These are phyloP conservation scores for Pseudolaguvia tuberculata DNA, from an alignment of 2,113 vertebrate genomes.

Conservation along the genomic window DNA sequence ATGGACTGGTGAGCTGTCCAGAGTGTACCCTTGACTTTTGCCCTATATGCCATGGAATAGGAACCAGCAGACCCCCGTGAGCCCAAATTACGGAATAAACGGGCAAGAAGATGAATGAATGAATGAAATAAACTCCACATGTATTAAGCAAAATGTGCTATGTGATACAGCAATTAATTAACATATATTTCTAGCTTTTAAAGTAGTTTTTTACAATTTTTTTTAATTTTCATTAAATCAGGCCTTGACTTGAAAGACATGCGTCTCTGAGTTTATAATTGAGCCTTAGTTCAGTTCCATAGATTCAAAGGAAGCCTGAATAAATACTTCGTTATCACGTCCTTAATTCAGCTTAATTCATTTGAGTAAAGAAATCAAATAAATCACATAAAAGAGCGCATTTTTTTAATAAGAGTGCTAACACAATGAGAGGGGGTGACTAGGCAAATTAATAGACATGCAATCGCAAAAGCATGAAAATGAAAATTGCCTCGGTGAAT, in stretches of 20 bases:
- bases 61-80: no score
- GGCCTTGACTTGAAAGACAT: conserved; percentile 6
- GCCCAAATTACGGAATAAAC: no score
- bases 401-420: conserved; percentile 32
- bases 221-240: conserved; percentile 1
- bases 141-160: conserved; percentile 58
- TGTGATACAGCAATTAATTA: conserved; percentile 52
- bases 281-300: conserved; percentile 34
- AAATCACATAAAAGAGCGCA: conserved; percentile 19
- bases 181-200: conserved; percentile 13
- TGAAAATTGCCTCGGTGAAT: conserved; percentile 18
- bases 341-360: conserved; percentile 38
- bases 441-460: conserved; percentile 12
- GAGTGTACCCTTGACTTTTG: no score
- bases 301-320: conserved; percentile 32
- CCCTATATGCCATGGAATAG: no score
- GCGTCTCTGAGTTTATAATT: conserved; percentile 25
- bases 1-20: no score
- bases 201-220: background rate
- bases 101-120: no score
- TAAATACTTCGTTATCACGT: conserved; percentile 33
- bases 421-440: conserved; percentile 25
- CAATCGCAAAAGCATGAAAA: conserved; percentile 24
- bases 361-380: conserved; percentile 34
- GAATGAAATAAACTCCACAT: conserved; percentile 63